Conservation (phyloP, 2,888 invertebrate genomes). For the Zelleria hepariella region DNA sequence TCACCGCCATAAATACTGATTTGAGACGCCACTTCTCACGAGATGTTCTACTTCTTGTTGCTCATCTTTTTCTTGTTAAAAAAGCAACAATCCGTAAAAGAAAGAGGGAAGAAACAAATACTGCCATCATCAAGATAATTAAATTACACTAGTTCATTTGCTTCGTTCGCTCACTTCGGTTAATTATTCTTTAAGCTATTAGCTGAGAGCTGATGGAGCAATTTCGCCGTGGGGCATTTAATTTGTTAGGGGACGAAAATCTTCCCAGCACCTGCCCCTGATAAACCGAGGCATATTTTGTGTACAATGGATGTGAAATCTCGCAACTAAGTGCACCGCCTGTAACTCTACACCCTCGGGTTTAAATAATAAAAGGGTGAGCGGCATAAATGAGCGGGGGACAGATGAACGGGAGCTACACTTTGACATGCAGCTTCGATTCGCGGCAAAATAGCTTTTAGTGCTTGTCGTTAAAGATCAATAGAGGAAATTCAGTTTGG, state of each 20-base stretch:
- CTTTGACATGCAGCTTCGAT: neutral
- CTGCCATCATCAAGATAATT: neutral
- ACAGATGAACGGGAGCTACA: neutral
- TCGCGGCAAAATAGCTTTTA: neutral
- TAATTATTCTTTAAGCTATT: neutral
- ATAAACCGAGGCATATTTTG: conserved; percentile 7
- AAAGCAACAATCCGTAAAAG: neutral
- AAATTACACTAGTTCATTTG: neutral
- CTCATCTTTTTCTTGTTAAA: neutral
- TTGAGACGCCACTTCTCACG: conserved; percentile 11
- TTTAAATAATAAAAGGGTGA: conserved; percentile 30
- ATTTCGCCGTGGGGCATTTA: neutral
- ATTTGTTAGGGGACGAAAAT: conserved; percentile 1
- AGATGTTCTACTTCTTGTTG: neutral
- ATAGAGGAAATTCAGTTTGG: neutral
- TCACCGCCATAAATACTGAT: conserved; percentile 24
- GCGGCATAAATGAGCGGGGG: conserved; percentile 9
- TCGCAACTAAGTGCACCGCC: conserved; percentile 23
- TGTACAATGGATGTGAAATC: conserved; percentile 16
- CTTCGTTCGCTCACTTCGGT: neutral
- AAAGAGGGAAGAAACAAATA: neutral
- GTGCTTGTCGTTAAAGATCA: neutral
- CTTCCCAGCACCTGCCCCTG: conserved; percentile 9
- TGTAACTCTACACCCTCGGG: conserved; percentile 26
- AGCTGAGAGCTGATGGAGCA: neutral